phyloP scores from a whole-genome alignment of 2,888 invertebrate genomes.

The Xestoiulus laeticollis region DNA sequence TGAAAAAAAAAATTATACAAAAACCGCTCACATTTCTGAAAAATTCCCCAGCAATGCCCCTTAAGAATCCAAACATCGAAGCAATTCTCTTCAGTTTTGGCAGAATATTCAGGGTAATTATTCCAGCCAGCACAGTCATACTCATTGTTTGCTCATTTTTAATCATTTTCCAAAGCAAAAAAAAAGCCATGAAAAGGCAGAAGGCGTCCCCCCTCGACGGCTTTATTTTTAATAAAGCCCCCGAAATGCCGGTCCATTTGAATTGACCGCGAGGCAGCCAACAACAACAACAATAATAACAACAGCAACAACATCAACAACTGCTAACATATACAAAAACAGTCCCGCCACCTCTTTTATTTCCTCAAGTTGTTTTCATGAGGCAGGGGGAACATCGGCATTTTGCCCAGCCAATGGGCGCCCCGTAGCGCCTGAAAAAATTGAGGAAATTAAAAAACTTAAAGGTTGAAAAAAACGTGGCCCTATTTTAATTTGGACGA shows the following conservation, averaged over 20 bases:
- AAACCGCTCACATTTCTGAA: background rate
- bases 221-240: slow-evolving; percentile 20
- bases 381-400: background rate
- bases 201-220: background rate
- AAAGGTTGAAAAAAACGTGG: background rate
- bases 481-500: background rate
- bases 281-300: slow-evolving; percentile 11
- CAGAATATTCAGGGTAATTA: background rate
- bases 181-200: background rate
- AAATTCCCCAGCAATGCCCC: background rate
- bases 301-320: slow-evolving; percentile 6
- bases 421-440: background rate
- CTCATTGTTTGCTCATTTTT: slow-evolving; percentile 13
- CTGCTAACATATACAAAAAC: slow-evolving; percentile 7
- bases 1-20: background rate
- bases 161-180: background rate
- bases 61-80: background rate
- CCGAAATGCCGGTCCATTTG: background rate
- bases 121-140: background rate
- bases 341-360: background rate
- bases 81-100: background rate
- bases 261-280: slow-evolving; percentile 21
- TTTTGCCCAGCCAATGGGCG: background rate
- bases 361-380: background rate
- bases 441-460: background rate